These are phyloP conservation scores for Falco punctatus DNA, from an alignment of 2,113 vertebrate species.

Conservation along the genomic window DNA sequence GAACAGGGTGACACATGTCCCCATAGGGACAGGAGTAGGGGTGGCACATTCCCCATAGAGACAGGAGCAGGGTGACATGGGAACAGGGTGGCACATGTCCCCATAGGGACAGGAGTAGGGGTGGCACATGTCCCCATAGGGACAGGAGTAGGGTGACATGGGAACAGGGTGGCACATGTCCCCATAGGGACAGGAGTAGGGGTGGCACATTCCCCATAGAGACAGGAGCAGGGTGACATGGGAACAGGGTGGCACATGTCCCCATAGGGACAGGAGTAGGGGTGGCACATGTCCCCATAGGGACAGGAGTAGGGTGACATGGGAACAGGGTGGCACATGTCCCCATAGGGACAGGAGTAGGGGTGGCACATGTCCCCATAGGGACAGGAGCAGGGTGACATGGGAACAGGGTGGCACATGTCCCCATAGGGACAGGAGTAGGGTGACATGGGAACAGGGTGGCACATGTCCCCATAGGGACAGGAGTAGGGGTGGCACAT, in stretches of 20 bases:
- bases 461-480: too few species aligned
- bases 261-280: neutral
- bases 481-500: neutral
- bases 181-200: too few species aligned
- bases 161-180: too few species aligned
- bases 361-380: too few species aligned
- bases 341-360: neutral
- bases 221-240: neutral
- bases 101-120: neutral
- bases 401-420: neutral
- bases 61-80: neutral
- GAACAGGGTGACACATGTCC: too few species aligned
- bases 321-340: neutral
- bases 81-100: too few species aligned
- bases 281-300: too few species aligned
- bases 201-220: too few species aligned
- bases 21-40: neutral
- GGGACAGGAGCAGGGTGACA: neutral
- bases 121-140: neutral
- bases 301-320: too few species aligned
- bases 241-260: too few species aligned
- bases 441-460: too few species aligned
- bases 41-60: neutral
- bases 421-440: neutral
- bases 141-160: neutral